A percentile compares a stretch with the other conserved stretches of the same genome.
Evolutionary conservation across 2,113 vertebrate genomes (phyloP).

Genomic region (Microtus montanus): DNA sequence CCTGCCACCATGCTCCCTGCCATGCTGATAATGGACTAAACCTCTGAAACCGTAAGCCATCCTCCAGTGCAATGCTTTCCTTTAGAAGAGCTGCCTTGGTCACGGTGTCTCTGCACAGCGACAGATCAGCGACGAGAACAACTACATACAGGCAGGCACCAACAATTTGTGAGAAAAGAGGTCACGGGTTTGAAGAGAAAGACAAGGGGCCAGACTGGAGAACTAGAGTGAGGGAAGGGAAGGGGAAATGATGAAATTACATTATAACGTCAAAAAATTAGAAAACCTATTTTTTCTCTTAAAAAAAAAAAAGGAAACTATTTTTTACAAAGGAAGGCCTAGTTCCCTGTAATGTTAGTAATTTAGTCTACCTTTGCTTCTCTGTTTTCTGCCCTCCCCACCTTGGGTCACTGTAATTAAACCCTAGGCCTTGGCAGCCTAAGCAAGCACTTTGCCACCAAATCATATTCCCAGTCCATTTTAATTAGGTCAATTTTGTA

Average conservation of each 20-base stretch:
- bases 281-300: too few relatives aligned
- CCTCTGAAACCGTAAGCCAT: background rate
- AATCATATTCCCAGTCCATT: background rate
- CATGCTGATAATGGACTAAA: background rate
- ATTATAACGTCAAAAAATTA: background rate
- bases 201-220: background rate
- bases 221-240: too few relatives aligned
- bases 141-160: background rate
- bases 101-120: background rate
- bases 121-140: background rate
- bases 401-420: background rate
- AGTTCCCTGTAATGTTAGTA: background rate
- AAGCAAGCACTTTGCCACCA: background rate
- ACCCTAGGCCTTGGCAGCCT: background rate
- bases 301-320: too few relatives aligned
- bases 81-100: background rate
- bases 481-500: too few relatives aligned
- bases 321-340: background rate
- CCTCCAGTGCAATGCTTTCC: background rate
- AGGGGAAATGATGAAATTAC: background rate
- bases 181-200: background rate
- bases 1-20: background rate
- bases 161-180: background rate
- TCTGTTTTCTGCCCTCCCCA: background rate
- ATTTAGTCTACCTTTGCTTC: background rate